Evolutionary conservation across 2,113 vertebrate species (phyloP).

Genomic region (Otus sunia): DNA sequence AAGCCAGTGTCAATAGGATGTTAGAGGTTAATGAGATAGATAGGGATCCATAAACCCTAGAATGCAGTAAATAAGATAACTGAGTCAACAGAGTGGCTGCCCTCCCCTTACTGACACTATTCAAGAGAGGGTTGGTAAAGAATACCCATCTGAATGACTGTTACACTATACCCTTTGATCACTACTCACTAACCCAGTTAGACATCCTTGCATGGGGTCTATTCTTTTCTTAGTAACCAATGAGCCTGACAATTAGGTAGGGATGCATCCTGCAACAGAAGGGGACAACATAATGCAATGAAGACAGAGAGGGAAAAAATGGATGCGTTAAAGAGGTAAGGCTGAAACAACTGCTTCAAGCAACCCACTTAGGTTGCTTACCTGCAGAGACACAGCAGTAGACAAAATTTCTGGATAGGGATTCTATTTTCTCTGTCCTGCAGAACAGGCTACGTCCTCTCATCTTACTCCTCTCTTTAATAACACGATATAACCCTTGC

Average conservation of each 20-base stretch:
- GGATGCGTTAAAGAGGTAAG: neutral
- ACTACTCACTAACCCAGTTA: neutral
- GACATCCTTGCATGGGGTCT: neutral
- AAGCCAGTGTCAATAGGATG: neutral
- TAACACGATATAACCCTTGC: neutral
- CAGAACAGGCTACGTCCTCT: neutral
- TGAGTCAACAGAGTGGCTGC: accelerated
- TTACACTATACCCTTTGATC: neutral
- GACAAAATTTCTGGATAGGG: neutral
- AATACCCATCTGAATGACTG: neutral
- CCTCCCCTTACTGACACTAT: accelerated
- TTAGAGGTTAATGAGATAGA: neutral
- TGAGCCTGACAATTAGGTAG: neutral
- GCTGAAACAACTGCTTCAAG: neutral
- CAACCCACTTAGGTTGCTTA: neutral
- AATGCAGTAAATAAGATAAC: neutral
- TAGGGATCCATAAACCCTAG: neutral
- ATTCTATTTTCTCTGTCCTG: neutral
- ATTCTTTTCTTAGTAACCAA: neutral
- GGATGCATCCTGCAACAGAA: neutral
- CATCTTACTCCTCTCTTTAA: neutral
- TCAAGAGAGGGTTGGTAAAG: neutral
- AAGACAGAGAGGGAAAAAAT: accelerated
- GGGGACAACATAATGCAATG: neutral
- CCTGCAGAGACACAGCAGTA: neutral